phyloP scores from a whole-genome alignment of 2,113 vertebrate species.

The Girardinichthys multiradiatus region DNA sequence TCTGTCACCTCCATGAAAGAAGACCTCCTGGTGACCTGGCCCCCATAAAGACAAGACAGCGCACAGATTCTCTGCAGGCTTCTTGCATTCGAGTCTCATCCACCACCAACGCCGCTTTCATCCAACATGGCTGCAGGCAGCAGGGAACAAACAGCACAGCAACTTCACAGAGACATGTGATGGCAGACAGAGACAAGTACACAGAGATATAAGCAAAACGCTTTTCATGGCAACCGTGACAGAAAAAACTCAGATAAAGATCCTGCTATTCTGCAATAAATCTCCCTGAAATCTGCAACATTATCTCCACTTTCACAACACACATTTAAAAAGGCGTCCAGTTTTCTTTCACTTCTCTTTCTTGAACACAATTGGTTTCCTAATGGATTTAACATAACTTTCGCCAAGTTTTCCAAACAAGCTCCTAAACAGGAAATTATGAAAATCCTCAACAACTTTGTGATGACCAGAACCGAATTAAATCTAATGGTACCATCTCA shows the following conservation, averaged over 20 bases:
- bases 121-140: conserved; percentile 56
- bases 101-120: conserved; percentile 51
- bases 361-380: conserved; percentile 39
- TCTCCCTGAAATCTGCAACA: conserved; percentile 33
- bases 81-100: conserved; percentile 46
- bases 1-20: conserved; percentile 61
- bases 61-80: conserved; percentile 40
- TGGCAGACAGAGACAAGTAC: conserved; percentile 39
- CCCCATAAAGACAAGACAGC: conserved; percentile 50
- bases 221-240: conserved; percentile 27
- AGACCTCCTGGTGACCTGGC: conserved; percentile 65
- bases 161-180: conserved; percentile 42
- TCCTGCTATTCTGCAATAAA: conserved; percentile 52
- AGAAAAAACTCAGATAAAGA: conserved; percentile 55
- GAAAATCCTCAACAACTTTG: conserved; percentile 45
- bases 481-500: conserved; percentile 8
- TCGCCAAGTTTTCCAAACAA: conserved; percentile 43
- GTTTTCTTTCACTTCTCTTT: conserved; percentile 13
- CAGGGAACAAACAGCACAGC: conserved; percentile 30
- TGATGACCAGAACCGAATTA: conserved; percentile 10
- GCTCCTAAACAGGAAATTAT: conserved; percentile 33
- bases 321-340: conserved; percentile 18
- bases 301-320: conserved; percentile 14
- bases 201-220: conserved; percentile 39
- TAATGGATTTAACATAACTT: conserved; percentile 34